Evolutionary conservation across 2,113 vertebrate species (phyloP), one percentile per base, ranked within the genome.

Genomic region (Heloderma charlesbogerti): DNA sequence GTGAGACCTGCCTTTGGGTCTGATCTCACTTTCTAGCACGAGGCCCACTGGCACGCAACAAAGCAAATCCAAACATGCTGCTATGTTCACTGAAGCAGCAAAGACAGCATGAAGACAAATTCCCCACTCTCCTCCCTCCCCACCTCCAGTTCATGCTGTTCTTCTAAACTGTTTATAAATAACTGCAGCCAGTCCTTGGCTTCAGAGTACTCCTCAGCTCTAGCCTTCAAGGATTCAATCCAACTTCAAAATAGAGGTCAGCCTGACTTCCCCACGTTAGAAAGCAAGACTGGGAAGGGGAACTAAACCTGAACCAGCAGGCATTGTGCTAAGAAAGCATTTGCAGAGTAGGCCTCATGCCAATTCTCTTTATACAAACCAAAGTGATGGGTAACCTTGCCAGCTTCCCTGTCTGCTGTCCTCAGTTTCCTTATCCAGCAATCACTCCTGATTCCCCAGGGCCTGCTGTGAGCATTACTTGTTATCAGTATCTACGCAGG

Each of bases 121-220:
- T 72, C 91, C 48, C 34, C 60, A 16, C 34, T 71, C 20, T 27
- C 12, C 16, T 29, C 54, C 72, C 86, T 15, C 37, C 51, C 93
- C 22, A 3, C 91, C 95, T 31, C 67, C 67, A 90, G 94, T 92
- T 95, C 90, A 88, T 69, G 90, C 80, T 95, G 95, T 95, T 95
- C 94, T 94, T 94, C 88, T 92, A 90, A 91, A 93, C 89, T 94
- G 85, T 93, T 95, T 95, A 95, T 96, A 96, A 97, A 96, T 93
- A 95, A 89, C 93, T 90, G 66, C 29, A 91, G 92, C 89, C 92
- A 96, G 91, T 71, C 84, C 94, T 95, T 95, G 91, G 86, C 37
- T 96, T 94, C 94, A 93, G 94, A 93, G 51, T 34, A 57, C 91
- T 83, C 93, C 92, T 37, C 91, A 89, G 90, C 71, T 94, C 88